Base-by-base conservation (phyloP, 2,888 invertebrate genomes). In the Caenorhabditis auriculariae region DNA sequence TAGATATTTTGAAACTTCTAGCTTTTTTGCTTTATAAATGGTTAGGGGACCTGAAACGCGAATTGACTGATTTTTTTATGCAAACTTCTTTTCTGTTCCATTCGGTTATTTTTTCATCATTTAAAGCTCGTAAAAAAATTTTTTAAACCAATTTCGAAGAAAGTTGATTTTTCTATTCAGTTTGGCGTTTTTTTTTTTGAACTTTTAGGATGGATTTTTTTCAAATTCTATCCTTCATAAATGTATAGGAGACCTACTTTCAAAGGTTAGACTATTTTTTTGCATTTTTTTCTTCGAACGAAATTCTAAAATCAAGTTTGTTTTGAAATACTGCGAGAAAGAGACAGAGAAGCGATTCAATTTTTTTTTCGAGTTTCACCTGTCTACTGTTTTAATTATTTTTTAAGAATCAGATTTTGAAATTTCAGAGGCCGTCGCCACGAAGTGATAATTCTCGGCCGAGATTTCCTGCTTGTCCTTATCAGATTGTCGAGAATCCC, bases 381-480 rank as follows among this genome's bases (percentile, higher is more conserved):
- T 43, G n/a, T n/a, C 21, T 19, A 21, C 19, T 4, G 19, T 6
- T 24, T 17, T 7, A 7, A 23, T 15, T 43, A 3, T 43, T n/a
- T 43, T 23, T 24, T 3, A 21, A 5, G 5, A 6, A n/a, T 6
- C 19, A 4, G 15, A 4, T 4, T 43, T 4, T 43, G 5, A 21
- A 4, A 4, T 35, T 54, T 15, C 37, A 61, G 56, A 41, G 41
- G 37, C 3, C 49, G 59, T 35, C 48, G 47, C 37, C 12, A 12
- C 3, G 72, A 72, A 23, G 53, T 62, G 50, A 3, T 41, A 7
- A 29, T 39, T 7, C 48, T 76, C 24, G 75, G 76, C 6, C 61
- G 72, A 9, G 75, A 75, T 49, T 50, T 76, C 17, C 32, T 74
- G 15, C 48, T 74, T 21, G 42, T 69, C 24, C 47, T 75, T 9